Conservation (phyloP, 2,113 vertebrate species). For the Silurus meridionalis region DNA sequence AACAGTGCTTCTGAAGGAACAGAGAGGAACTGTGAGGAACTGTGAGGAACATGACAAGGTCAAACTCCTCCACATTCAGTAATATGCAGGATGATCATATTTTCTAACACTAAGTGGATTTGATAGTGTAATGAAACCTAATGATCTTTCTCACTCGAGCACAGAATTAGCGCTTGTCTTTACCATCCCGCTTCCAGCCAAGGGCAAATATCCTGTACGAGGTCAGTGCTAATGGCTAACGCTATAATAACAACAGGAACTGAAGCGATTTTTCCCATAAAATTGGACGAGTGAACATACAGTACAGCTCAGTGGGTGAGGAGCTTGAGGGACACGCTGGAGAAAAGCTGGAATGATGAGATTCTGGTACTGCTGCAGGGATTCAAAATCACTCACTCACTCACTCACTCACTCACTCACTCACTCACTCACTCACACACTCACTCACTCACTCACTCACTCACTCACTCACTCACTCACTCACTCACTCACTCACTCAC, state of each 20-base stretch:
- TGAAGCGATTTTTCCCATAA: background rate
- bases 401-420: too few species aligned
- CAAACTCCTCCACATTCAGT: background rate
- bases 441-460: too few species aligned
- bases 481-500: too few species aligned
- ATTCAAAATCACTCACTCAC: background rate
- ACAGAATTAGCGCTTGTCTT: conserved; percentile 47
- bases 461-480: too few species aligned
- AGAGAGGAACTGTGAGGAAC: background rate
- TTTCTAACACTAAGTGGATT: conserved; percentile 53
- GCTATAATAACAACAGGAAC: conserved; percentile 20
- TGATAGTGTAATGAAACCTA: conserved; percentile 56
- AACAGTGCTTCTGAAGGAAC: background rate
- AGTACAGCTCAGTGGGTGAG: background rate
- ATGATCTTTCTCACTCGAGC: conserved; percentile 54
- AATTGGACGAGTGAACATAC: background rate
- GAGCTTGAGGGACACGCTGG: background rate
- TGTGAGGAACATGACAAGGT: background rate
- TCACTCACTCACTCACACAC: too few species aligned
- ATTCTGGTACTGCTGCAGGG: background rate
- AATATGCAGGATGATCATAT: conserved; percentile 4
- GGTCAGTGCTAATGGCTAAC: conserved; percentile 35
- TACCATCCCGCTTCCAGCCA: conserved; percentile 43
- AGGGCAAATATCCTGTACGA: conserved; percentile 46
- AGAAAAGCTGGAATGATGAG: background rate